Base-by-base conservation (phyloP, 2,113 vertebrate genomes). In the Crotalus horridus region DNA sequence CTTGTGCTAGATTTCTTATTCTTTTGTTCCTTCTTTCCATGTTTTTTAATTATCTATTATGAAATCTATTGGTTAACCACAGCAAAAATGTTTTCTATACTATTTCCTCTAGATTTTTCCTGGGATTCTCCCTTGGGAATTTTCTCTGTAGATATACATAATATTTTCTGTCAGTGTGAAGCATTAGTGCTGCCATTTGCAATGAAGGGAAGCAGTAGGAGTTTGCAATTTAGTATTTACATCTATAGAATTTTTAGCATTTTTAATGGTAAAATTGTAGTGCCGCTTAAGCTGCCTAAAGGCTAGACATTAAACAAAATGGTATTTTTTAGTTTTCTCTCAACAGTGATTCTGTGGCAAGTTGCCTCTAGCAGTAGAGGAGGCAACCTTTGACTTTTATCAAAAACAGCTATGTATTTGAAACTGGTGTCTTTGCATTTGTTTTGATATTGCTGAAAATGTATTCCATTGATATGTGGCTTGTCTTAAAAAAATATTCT, bases 281-380 rank as follows among this genome's bases (percentile, higher is more conserved):
- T 48, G 17, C 9, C 0, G n/a, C 12, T 51, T 90, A 54, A 81
- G 46, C 33, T 91, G 93, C 56, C 92, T 94, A 85, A 88, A 92
- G 95, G 95, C 74, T 94, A 92, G 86, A 61, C 92, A 33, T 43
- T 69, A 0, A 93, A 85, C 56, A 53, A 74, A 94, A 54, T 90
- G 12, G 21, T 12, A 9, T 86, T 12, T 88, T 51, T 53, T 6
- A 3, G 29, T 54, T 93, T 11, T 85, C 48, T 87, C 20, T 3
- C 29, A 85, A 89, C 90, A 4, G 89, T 85, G 85, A 6, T 85
- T 86, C 1, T 6, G 43, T 88, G 3, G 1, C 81, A 89, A 39
- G 93, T 95, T 46, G 15, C 91, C 54, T 91, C 15, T 90, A 39
- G 56, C 91, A 93, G 87, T 90, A 93, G 87, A 92, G 81, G 87